phyloP scores from a whole-genome alignment of 2,797 vertebrate species.

The Phoebastria nigripes region DNA sequence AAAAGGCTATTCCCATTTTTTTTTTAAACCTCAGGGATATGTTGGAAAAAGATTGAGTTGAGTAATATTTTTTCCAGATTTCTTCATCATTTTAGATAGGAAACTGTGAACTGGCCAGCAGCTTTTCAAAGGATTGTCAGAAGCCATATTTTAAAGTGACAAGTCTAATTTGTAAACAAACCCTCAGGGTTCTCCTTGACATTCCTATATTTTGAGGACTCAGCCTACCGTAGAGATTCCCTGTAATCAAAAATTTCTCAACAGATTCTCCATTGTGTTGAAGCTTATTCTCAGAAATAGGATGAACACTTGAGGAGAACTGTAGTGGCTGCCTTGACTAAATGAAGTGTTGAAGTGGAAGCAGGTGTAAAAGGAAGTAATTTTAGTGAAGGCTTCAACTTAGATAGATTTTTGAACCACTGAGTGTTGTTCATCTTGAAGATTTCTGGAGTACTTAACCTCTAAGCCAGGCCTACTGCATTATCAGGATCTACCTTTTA shows the following conservation, averaged over 20 bases:
- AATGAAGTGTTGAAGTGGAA: constrained; percentile 19
- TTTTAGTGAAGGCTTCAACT: neutral
- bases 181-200: neutral
- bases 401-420: neutral
- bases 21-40: neutral
- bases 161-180: neutral
- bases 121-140: neutral
- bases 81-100: neutral
- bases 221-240: neutral
- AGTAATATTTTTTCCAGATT: neutral
- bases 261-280: neutral
- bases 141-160: neutral
- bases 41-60: neutral
- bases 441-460: neutral
- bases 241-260: constrained; percentile 36
- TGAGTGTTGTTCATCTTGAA: neutral
- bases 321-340: neutral
- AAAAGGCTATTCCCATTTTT: neutral
- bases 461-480: neutral
- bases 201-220: neutral
- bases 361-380: neutral
- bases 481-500: neutral
- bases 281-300: constrained; percentile 15
- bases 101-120: neutral
- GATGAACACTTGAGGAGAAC: neutral